Evolutionary conservation across 2,113 vertebrate genomes (phyloP), one percentile per base, ranked within the genome.

Genomic region (Mellivora capensis): DNA sequence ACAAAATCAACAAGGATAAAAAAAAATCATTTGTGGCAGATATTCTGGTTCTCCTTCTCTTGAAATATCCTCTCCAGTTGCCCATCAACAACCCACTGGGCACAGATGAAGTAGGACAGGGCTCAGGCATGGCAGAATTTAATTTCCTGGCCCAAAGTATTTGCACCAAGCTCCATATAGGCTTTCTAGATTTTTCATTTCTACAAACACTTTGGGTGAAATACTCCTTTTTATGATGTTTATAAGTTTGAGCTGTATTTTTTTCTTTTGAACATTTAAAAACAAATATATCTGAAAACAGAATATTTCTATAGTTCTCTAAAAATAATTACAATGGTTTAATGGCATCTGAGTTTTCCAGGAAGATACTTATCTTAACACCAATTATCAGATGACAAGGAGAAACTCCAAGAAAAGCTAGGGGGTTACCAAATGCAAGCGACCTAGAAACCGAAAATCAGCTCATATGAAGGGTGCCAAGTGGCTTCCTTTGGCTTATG

Each of bases 351-450:
- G 87, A 81, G 12, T 81, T 97, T 79, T 81, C 93, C 93, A 86
- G 80, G 80, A 95, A 87, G 34, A 34, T 17, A 85, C 69, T 97
- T 47, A 87, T 97, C 77, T 96, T 91, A 87, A 90, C 13, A 95
- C 37, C 8, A 3, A 3, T 95, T 6, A 98, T 91, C 8, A 2
- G 88, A 94, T 85, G 91, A 97, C 96, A 98, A 91, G 93, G 94
- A 98, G 95, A 71, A 62, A 88, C 69, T 71, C 11, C 18, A 87
- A 67, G 61, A 98, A 99, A 99, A 95, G 34, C 98, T 98, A 96
- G 99, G 98, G 98, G 98, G 97, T 99, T 99, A 98, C 98, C 98
- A 15, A 97, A 85, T 47, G 7, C 90, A 62, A 91, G 83, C n/a
- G 81, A 97, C 96, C 49, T 47, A 94, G 57, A 61, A 54, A 85